A percentile compares a stretch with the other conserved stretches of the same genome.
These are phyloP conservation scores for Drosophila willistoni DNA, from an alignment of 1,140 invertebrate species.

Conservation along the genomic window DNA sequence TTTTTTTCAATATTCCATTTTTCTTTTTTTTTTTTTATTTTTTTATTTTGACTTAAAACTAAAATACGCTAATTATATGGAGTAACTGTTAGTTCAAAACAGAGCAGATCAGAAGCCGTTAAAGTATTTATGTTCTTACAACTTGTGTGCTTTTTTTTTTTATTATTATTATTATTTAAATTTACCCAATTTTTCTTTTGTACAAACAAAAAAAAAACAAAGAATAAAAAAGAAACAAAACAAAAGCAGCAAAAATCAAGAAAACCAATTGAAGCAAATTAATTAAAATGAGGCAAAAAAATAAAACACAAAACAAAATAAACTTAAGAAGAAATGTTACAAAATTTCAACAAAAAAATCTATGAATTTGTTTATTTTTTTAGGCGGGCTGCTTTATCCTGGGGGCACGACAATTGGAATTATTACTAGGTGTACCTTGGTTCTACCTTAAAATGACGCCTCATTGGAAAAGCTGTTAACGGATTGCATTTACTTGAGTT, in stretches of 20 bases:
- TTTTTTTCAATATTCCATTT: too few relatives aligned
- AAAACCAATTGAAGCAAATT: constrained; percentile 3
- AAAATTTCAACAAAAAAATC: neutral
- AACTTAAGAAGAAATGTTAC: constrained; percentile 12
- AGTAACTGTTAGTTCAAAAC: constrained; percentile 49
- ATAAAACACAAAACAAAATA: constrained; percentile 22
- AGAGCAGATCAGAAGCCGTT: constrained; percentile 39
- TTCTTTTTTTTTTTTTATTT: constrained; percentile 2
- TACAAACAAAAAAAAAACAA: constrained; percentile 33
- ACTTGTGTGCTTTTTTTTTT: constrained; percentile 39
- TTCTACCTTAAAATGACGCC: too few relatives aligned
- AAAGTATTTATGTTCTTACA: constrained; percentile 60
- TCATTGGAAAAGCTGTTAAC: too few relatives aligned
- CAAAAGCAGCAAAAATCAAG: constrained; percentile 27
- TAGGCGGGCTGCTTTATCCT: neutral
- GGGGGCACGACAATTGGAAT: too few relatives aligned
- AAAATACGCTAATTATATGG: neutral
- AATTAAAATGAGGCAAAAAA: constrained; percentile 2
- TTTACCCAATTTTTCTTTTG: constrained; percentile 24
- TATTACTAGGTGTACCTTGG: too few relatives aligned
- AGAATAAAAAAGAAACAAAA: constrained; percentile 49
- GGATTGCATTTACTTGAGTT: too few relatives aligned
- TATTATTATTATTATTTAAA: constrained; percentile 25
- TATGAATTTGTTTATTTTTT: neutral
- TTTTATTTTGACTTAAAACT: constrained; percentile 12